Conservation (phyloP, 2,113 vertebrate species). For the Tragelaphus imberbis region DNA sequence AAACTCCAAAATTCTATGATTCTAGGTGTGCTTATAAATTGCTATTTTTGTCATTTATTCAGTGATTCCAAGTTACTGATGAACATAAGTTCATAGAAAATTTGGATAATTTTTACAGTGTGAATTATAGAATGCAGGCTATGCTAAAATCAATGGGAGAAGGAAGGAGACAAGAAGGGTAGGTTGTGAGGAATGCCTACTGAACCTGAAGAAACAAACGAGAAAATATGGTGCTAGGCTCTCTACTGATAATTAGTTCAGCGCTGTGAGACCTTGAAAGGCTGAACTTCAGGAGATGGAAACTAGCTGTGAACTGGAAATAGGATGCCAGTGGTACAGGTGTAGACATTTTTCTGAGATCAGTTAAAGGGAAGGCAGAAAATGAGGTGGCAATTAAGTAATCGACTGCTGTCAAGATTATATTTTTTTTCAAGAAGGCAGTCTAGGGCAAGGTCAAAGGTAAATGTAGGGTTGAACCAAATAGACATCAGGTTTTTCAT, state of each 20-base stretch:
- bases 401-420: slow-evolving; percentile 52
- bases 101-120: background rate
- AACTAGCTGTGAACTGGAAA: slow-evolving; percentile 42
- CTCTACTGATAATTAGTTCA: background rate
- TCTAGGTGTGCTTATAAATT: background rate
- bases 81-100: background rate
- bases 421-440: background rate
- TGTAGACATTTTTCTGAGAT: slow-evolving; percentile 47
- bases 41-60: background rate
- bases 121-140: background rate
- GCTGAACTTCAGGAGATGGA: background rate
- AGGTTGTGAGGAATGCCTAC: background rate
- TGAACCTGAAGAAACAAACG: background rate
- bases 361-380: slow-evolving; percentile 45
- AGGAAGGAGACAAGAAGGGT: background rate
- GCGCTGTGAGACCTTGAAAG: background rate
- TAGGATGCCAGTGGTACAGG: background rate
- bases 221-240: background rate
- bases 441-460: slow-evolving; percentile 55
- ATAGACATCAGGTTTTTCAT: background rate
- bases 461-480: slow-evolving; percentile 15
- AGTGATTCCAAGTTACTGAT: background rate
- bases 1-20: background rate
- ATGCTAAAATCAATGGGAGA: background rate
- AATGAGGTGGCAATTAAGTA: slow-evolving; percentile 63